Evolutionary conservation across 2,113 vertebrate species (phyloP).

Genomic region (Bambusicola thoracicus): DNA sequence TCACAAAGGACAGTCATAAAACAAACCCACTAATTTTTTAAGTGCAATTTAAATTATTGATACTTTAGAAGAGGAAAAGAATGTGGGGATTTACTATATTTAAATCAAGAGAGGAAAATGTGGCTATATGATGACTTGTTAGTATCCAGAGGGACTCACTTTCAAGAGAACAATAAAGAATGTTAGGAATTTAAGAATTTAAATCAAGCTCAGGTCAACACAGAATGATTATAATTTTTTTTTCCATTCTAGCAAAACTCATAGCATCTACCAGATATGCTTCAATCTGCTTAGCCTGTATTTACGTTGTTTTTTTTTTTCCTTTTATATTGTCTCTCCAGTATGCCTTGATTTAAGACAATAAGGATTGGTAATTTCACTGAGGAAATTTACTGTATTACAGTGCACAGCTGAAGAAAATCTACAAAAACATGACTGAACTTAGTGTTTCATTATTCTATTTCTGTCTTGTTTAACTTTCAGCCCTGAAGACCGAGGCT

Average conservation of each 20-base stretch:
- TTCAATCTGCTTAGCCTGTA: slow-evolving; percentile 5
- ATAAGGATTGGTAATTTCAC: neutral
- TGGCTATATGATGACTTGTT: neutral
- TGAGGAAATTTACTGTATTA: neutral
- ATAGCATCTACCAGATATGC: neutral
- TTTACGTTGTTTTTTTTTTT: neutral
- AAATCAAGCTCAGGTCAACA: slow-evolving; percentile 8
- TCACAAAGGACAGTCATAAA: neutral
- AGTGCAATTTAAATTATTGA: neutral
- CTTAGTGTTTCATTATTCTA: neutral
- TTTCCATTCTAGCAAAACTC: neutral
- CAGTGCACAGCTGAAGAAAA: neutral
- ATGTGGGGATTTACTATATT: neutral
- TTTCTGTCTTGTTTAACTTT: neutral
- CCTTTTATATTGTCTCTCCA: neutral
- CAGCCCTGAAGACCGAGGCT: neutral
- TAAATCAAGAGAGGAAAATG: neutral
- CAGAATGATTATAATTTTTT: neutral
- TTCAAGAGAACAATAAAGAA: neutral
- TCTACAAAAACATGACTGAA: neutral
- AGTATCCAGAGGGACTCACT: neutral
- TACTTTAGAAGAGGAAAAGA: neutral
- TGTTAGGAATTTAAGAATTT: neutral
- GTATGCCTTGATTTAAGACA: neutral
- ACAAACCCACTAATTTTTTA: neutral